phyloP scores from a whole-genome alignment of 2,113 vertebrate genomes.

The Ailurus styani region DNA sequence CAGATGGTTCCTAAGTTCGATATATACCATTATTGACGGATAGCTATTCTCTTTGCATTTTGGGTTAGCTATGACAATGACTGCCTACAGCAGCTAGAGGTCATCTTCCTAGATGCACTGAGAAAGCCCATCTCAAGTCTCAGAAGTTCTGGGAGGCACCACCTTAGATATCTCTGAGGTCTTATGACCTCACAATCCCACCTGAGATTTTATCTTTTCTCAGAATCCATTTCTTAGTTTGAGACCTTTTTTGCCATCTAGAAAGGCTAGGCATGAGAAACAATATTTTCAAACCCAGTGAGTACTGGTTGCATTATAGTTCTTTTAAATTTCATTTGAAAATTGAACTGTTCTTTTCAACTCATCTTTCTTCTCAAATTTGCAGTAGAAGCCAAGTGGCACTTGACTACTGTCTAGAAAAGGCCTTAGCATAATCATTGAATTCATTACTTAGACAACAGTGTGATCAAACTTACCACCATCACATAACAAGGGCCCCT shows the following conservation, averaged over 20 bases:
- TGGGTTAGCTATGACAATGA: background rate
- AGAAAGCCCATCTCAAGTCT: background rate
- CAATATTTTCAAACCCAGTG: conserved; percentile 13
- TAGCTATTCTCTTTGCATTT: background rate
- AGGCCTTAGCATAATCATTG: background rate
- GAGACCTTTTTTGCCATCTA: background rate
- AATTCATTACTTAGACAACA: background rate
- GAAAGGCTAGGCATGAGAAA: background rate
- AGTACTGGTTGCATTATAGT: background rate
- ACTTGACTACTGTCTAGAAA: background rate
- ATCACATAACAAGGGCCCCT: background rate
- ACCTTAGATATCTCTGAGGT: background rate
- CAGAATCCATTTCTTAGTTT: background rate
- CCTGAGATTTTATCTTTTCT: background rate
- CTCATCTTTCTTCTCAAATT: background rate
- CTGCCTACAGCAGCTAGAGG: background rate
- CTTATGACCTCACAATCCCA: background rate
- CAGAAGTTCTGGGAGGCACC: background rate
- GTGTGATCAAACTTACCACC: background rate
- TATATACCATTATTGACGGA: background rate
- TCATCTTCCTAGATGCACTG: background rate
- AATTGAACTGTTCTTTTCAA: background rate
- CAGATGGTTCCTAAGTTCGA: background rate
- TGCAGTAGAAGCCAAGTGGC: background rate
- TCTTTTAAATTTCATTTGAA: conserved; percentile 5